Evolutionary conservation across 2,797 vertebrate species (phyloP), one percentile per base, ranked within the genome.

Genomic region (Decapterus maruadsi): DNA sequence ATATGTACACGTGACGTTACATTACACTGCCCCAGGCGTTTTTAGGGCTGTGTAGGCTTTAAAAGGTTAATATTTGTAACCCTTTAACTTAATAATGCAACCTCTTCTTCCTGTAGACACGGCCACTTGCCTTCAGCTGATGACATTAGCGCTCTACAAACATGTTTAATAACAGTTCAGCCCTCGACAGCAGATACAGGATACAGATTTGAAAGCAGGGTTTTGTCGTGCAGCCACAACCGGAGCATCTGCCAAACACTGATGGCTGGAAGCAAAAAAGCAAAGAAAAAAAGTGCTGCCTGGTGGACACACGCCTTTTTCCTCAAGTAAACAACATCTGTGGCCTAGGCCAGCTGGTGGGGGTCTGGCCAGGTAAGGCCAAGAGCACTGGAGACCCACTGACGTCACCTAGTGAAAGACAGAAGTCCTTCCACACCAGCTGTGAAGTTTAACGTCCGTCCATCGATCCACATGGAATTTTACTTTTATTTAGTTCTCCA

Each of bases 281-380:
- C 3, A 34, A 34, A 34, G 4, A 34, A 34, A 72, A 42, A 74
- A 66, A 53, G 38, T 76, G 58, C 50, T 59, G 29, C 62, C 55
- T 38, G 48, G 22, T 79, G 56, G 69, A 83, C 75, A 53, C 38
- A n/a, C 68, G 55, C 60, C 54, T 62, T 54, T 62, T 57, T 77
- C 42, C 65, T 81, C 72, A 59, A 17, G 82, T 85, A 88, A 89
- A 87, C 85, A 90, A 86, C 84, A 88, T 81, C 73, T 36, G 64
- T 73, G 73, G 80, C 61, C 82, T 43, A 6, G 13, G 31, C 67
- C 78, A 72, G 58, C 67, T 69, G 75, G 68, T 61, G 78, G 48
- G 48, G 38, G 50, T 3, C 68, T 50, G 55, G 59, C 48, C 60
- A 75, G 72, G 79, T 80, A 72, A 77, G 63, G 38, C 1, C 9